Evolutionary conservation across 1,140 invertebrate species (phyloP).

Genomic region (Nixonia krombeini): DNA sequence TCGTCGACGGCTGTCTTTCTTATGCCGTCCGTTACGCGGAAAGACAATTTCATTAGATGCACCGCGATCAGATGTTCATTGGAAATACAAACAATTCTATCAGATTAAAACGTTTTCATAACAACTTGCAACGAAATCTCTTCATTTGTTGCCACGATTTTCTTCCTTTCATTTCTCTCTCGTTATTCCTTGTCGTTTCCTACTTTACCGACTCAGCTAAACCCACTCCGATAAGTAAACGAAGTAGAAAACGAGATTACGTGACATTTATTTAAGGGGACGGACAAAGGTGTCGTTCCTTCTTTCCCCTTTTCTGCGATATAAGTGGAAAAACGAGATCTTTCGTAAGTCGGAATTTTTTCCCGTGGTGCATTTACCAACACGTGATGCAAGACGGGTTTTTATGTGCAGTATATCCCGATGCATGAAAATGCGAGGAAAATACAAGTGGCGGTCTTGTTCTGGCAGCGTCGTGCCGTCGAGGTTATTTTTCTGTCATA

Average conservation of each 20-base stretch:
- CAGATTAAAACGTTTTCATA: too few species aligned
- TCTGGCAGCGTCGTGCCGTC: too few species aligned
- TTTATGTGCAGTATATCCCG: background rate
- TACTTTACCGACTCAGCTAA: too few species aligned
- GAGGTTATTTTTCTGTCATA: background rate
- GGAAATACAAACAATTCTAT: slow-evolving; percentile 25
- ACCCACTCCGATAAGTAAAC: too few species aligned
- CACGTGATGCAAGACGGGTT: background rate
- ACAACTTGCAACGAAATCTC: slow-evolving; percentile 5
- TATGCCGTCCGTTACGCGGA: slow-evolving; percentile 26
- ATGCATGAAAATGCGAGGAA: background rate
- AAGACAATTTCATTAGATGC: slow-evolving; percentile 37
- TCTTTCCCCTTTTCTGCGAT: background rate
- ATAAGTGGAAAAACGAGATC: background rate
- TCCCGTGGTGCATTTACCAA: background rate
- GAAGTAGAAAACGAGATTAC: too few species aligned
- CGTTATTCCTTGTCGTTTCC: background rate
- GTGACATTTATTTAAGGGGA: too few species aligned
- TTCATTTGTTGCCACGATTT: slow-evolving; percentile 13
- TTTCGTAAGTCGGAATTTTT: background rate
- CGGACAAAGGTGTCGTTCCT: too few species aligned
- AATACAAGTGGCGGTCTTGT: background rate
- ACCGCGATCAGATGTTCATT: slow-evolving; percentile 22
- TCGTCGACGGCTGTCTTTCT: slow-evolving; percentile 32
- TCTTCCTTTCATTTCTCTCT: background rate